Conservation (phyloP, 2,113 vertebrate species). For the Opisthocomus hoazin region DNA sequence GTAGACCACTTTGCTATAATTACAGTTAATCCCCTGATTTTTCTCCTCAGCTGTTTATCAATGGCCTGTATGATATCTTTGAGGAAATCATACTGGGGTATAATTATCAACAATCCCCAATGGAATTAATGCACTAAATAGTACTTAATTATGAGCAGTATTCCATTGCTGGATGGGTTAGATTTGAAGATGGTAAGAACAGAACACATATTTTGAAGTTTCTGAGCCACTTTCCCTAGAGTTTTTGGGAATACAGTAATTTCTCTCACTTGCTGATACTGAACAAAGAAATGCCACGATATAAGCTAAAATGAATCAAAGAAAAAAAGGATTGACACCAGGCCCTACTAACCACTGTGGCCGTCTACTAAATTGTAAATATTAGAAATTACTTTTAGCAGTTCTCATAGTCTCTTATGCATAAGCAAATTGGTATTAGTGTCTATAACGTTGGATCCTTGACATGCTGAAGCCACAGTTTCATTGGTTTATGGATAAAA, state of each 20-base stretch:
- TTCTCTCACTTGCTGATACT: background rate
- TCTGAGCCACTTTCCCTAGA: background rate
- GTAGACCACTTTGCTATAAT: constrained; percentile 69
- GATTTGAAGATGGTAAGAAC: background rate
- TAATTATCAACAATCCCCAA: constrained; percentile 55
- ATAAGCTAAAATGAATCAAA: background rate
- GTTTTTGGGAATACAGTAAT: background rate
- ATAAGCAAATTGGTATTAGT: background rate
- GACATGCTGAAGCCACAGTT: background rate
- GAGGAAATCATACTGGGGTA: constrained; percentile 62
- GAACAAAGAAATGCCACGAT: background rate
- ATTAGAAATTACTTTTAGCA: background rate
- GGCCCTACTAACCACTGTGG: background rate
- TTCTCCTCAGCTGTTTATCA: constrained; percentile 66
- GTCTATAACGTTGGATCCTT: background rate
- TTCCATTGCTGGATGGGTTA: background rate
- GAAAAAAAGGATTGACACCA: background rate
- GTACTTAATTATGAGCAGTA: constrained; percentile 25
- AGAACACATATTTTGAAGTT: background rate
- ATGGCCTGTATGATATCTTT: constrained; percentile 61
- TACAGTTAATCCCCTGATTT: constrained; percentile 66
- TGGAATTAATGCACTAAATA: constrained; percentile 59
- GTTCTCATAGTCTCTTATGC: background rate
- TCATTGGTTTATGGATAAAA: background rate
- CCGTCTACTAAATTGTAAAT: background rate